Conservation (phyloP, 2,797 vertebrate genomes). For the Syndactyla subalaris region DNA sequence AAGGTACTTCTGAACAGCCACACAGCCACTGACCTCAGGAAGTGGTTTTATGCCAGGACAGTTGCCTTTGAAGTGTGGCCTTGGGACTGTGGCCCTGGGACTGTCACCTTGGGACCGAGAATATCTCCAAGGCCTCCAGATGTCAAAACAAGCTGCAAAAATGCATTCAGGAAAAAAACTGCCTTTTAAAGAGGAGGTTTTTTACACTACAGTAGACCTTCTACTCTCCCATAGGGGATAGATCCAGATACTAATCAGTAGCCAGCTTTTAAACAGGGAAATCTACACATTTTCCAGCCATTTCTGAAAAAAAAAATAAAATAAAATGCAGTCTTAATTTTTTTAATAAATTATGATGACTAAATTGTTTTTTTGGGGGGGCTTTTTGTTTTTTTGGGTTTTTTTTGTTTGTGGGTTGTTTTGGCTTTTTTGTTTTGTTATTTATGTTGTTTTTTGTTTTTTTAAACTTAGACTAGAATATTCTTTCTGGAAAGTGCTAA, state of each 20-base stretch:
- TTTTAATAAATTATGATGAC: not conserved
- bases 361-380: not conserved
- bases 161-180: not conserved
- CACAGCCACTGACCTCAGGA: fast-evolving
- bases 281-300: not conserved
- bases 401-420: no score
- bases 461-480: not conserved
- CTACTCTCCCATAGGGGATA: not conserved
- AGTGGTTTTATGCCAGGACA: not conserved
- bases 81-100: not conserved
- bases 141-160: not conserved
- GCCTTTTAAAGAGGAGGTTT: not conserved
- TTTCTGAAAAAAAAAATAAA: not conserved
- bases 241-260: not conserved
- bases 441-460: not conserved
- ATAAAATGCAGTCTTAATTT: not conserved
- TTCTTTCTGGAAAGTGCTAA: constrained; percentile 48
- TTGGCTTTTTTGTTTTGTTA: not conserved
- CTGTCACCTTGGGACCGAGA: not conserved
- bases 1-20: not conserved
- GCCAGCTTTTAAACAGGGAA: not conserved
- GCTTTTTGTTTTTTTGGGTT: no score
- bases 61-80: not conserved
- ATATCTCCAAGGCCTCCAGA: not conserved
- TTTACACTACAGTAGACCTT: not conserved